Evolutionary conservation across 2,888 invertebrate genomes (phyloP), one percentile per base, ranked within the genome.

Genomic region (Lasioglossum morio): DNA sequence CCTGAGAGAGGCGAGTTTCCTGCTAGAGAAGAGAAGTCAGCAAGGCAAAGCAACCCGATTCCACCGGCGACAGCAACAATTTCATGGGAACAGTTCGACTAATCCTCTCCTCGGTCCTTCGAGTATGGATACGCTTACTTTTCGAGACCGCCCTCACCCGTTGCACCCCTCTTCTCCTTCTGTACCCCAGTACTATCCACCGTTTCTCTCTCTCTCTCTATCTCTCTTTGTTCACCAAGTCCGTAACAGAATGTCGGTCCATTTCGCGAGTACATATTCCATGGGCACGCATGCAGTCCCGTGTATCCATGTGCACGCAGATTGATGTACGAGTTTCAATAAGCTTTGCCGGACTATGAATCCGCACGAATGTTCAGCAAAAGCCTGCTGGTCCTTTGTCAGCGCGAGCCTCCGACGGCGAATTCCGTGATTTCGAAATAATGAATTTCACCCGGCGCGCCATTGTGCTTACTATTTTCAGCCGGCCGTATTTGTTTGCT

Each of bases 261-360:
- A 77, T 83, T 66, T 77, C 70, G n/a, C 40, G 30, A 81, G 34
- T 63, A 76, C 40, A 48, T 77, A 48, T 69, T 46, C 83, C 73
- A n/a, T n/a, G 48, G 37, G n/a, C 72, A 83, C 76, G 84, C 76
- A 66, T 34, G 34, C 57, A 43, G 48, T 30, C 5, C 63, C 77
- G 40, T 74, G 78, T 81, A 78, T 37, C 77, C 48, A 72, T 77
- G 79, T 82, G 72, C 75, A 75, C 78, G 79, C 72, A 85, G 85
- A 76, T 80, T 79, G 66, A 77, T 53, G 83, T 70, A 69, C 34
- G 81, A 81, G 81, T 84, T 89, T 86, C 87, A 81, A 66, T 79
- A 79, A 87, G 90, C 86, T 90, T 90, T 85, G 77, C 43, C 70
- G 72, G 83, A 79, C 88, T 80, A 60, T 78, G 90, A 90, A 85